Evolutionary conservation across 2,888 invertebrate genomes (phyloP).

Genomic region (Dascillus cervinus): DNA sequence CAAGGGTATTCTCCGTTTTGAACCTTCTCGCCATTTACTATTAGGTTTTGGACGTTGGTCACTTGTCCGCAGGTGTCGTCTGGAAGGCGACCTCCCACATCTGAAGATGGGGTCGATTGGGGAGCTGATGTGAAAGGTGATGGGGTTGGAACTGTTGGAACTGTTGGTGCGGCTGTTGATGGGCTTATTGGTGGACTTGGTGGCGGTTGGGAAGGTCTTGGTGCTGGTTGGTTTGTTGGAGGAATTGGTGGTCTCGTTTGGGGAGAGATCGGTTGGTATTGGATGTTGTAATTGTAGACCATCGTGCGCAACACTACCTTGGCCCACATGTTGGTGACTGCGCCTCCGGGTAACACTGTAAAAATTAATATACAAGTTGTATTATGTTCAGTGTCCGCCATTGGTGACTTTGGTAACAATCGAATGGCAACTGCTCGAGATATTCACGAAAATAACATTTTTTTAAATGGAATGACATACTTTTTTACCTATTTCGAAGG

Average conservation of each 20-base stretch:
- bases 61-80: constrained; percentile 7
- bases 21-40: constrained; percentile 5
- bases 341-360: constrained; percentile 8
- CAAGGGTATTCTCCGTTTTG: constrained; percentile 11
- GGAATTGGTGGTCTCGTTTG: not conserved
- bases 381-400: no score
- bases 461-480: not conserved
- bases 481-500: not conserved
- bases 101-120: not conserved
- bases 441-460: not conserved
- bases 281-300: no score
- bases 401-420: no score
- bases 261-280: no score
- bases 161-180: no score
- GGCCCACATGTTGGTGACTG: constrained; percentile 11
- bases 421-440: not conserved
- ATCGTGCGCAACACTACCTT: no score
- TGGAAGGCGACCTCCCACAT: no score
- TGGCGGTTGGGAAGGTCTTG: no score
- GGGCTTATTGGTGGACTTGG: no score
- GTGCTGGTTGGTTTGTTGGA: not conserved
- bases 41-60: constrained; percentile 1
- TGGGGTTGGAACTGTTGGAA: not conserved
- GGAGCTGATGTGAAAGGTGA: not conserved
- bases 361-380: not conserved